These are phyloP conservation scores for Erynnis tages DNA, from an alignment of 2,888 invertebrate genomes.

Conservation along the genomic window DNA sequence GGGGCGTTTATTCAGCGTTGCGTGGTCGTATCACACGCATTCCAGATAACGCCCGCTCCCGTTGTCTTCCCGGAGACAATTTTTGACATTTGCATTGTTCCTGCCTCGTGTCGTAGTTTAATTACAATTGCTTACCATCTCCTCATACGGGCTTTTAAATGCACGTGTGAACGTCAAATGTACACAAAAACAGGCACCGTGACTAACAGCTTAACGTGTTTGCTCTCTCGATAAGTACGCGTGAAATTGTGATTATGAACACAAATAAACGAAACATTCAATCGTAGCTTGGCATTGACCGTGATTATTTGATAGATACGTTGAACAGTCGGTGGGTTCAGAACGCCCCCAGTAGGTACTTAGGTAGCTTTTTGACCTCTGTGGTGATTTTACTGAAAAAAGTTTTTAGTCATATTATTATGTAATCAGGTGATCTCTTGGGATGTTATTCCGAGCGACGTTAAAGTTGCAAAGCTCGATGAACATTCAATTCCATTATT, in stretches of 20 bases:
- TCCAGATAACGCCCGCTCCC: slow-evolving; percentile 50
- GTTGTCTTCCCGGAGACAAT: slow-evolving; percentile 40
- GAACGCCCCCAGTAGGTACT: not conserved
- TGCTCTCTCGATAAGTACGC: slow-evolving; percentile 65
- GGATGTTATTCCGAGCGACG: not conserved
- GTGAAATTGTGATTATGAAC: slow-evolving; percentile 75
- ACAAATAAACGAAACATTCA: slow-evolving; percentile 48
- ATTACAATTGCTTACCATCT: slow-evolving; percentile 34
- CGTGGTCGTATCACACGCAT: slow-evolving; percentile 66
- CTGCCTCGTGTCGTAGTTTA: slow-evolving; percentile 29
- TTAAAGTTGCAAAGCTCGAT: not conserved
- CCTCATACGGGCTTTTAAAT: slow-evolving; percentile 35
- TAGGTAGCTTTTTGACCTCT: no score
- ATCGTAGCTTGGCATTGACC: slow-evolving; percentile 34
- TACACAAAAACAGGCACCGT: slow-evolving; percentile 62
- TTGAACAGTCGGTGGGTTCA: slow-evolving; percentile 23
- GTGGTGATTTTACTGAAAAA: no score
- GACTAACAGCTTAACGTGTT: slow-evolving; percentile 71
- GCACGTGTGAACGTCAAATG: slow-evolving; percentile 43
- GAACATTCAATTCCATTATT: slow-evolving; percentile 16
- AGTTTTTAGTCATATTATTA: no score
- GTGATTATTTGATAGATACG: slow-evolving; percentile 32
- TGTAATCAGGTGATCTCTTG: slow-evolving; percentile 4
- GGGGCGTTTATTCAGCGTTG: slow-evolving; percentile 73
- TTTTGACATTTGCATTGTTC: slow-evolving; percentile 46